These are phyloP conservation scores for Danio rerio DNA, from an alignment of 2,113 vertebrate genomes.

Conservation along the genomic window GRCz12tu NC_133194.1:26024001-26024500, in stretches of 20 bases:
- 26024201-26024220: background rate
- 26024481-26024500: slow-evolving; percentile 38
- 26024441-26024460: slow-evolving; percentile 30
- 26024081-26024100: slow-evolving; percentile 26
- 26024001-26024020: slow-evolving; percentile 18
- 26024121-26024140: slow-evolving; percentile 13
- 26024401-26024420: slow-evolving; percentile 24
- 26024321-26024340: slow-evolving; percentile 13
- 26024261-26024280: background rate
- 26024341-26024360: slow-evolving; percentile 27
- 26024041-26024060: slow-evolving; percentile 21
- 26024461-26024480: too few species aligned
- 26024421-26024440: slow-evolving; percentile 22
- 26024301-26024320: slow-evolving; percentile 23
- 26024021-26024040: slow-evolving; percentile 38
- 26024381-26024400: slow-evolving; percentile 5
- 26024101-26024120: background rate
- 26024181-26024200: background rate
- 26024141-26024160: background rate
- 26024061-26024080: slow-evolving; percentile 14
- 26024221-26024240: slow-evolving; percentile 30
- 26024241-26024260: slow-evolving; percentile 17
- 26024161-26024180: slow-evolving; percentile 9
- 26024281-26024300: background rate
- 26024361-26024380: slow-evolving; percentile 27